Conservation (phyloP, 1,140 invertebrate species). For the Araneus ventricosus region DNA sequence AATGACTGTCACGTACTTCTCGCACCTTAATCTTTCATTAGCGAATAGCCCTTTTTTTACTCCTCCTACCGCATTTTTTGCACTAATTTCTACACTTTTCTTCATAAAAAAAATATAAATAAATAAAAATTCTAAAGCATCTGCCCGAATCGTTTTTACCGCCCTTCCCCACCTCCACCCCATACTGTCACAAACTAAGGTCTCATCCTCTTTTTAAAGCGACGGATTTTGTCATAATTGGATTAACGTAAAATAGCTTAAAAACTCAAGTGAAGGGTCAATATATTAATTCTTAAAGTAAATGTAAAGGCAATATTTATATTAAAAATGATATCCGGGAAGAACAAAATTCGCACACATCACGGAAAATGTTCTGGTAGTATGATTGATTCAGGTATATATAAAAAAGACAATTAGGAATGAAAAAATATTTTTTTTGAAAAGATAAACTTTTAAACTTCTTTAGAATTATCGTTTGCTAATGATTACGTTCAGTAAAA, state of each 20-base stretch:
- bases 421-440: neutral
- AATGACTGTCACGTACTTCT: conserved; percentile 5
- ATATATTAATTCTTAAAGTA: conserved; percentile 26
- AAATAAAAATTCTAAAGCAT: conserved; percentile 4
- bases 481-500: neutral
- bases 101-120: neutral
- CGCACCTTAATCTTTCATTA: conserved; percentile 51
- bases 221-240: conserved; percentile 13
- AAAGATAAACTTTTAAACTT: neutral
- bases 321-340: neutral
- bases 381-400: neutral
- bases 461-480: neutral
- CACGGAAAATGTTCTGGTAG: neutral
- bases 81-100: neutral
- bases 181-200: neutral
- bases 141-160: neutral
- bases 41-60: conserved; percentile 18
- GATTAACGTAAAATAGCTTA: conserved; percentile 19
- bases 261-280: neutral
- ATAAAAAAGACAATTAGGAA: neutral
- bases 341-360: conserved; percentile 10
- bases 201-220: neutral
- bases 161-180: too few species aligned
- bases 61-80: neutral
- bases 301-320: neutral